Base-by-base conservation (phyloP, 2,797 vertebrate genomes). In the Betta splendens region DNA sequence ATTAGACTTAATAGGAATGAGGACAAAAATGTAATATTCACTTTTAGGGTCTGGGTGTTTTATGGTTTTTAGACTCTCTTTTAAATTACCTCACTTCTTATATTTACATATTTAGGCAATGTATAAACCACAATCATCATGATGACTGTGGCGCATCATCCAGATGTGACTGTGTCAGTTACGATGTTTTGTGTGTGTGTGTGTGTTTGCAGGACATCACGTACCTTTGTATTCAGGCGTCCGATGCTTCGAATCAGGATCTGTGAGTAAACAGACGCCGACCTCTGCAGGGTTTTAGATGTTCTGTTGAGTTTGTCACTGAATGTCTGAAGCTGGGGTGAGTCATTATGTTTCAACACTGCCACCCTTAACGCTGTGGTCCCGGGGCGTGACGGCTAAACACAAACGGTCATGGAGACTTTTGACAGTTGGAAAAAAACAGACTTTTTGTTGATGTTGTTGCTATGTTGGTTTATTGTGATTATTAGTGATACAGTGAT, bases 171-270 rank as follows among this genome's bases (percentile, higher is more conserved):
- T 3, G 10, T 39, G 49, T 26, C 5, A 17, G 17, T 38, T 51
- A 31, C 2, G 43, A 15, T 57, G 39, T 37, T 72, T 53, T 18
- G 13, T 69, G 2, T 40, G 28, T 84, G 29, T 83, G n/a, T n/a
- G n/a, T n/a, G n/a, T n/a, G n/a, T 49, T 87, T 71, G 28, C 89
- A 96, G 94, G 93, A 93, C 82, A 93, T 91, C 92, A 94, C 87
- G 5, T 96, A 96, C 52, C 93, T 95, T 77, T 96, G 94, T 63
- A 94, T 96, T 64, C 87, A 93, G 0, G 94, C 94, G 65, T 93
- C 92, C 0, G 95, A 96, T 79, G 92, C 94, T 2, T 93, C 93
- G 38, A 93, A 79, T 73, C 92, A 96, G 73, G 94, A 96, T 80
- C 77, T 96, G 95, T 96, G 77, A 95, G 94, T 94, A 64, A 35